Evolutionary conservation across 2,888 invertebrate genomes (phyloP).

Genomic region (Acronicta alni): DNA sequence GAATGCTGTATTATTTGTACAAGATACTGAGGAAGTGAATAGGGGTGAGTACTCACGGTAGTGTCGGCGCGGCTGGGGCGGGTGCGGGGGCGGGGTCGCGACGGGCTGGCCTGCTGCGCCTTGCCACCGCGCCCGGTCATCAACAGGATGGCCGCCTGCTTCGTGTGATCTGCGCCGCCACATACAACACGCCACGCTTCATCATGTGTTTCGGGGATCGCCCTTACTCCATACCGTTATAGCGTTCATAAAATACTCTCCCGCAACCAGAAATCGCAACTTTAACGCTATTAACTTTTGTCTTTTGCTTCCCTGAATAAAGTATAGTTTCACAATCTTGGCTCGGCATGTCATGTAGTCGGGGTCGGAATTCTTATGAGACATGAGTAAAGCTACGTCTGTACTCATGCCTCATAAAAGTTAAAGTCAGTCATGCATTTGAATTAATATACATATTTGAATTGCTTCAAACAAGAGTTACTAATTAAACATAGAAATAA

Average conservation of each 20-base stretch:
- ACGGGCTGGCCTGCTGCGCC: conserved; percentile 17
- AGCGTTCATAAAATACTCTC: too few species aligned
- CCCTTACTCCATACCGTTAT: too few species aligned
- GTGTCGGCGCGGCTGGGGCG: conserved; percentile 1
- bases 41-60: conserved; percentile 20
- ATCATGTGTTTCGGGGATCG: background rate
- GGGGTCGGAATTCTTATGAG: too few species aligned
- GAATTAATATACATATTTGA: background rate
- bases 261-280: too few species aligned
- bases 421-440: background rate
- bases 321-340: too few species aligned
- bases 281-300: too few species aligned
- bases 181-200: background rate
- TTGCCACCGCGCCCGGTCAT: conserved; percentile 80
- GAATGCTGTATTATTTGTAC: too few species aligned
- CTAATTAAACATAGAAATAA: background rate
- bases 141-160: conserved; percentile 83
- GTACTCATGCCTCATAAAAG: too few species aligned
- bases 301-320: too few species aligned
- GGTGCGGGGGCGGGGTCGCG: conserved; percentile 65
- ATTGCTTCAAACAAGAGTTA: background rate
- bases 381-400: too few species aligned
- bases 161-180: conserved; percentile 76
- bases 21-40: too few species aligned
- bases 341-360: too few species aligned